Base-by-base conservation (phyloP, 2,797 vertebrate species). In the Craterocephalus amniculus region DNA sequence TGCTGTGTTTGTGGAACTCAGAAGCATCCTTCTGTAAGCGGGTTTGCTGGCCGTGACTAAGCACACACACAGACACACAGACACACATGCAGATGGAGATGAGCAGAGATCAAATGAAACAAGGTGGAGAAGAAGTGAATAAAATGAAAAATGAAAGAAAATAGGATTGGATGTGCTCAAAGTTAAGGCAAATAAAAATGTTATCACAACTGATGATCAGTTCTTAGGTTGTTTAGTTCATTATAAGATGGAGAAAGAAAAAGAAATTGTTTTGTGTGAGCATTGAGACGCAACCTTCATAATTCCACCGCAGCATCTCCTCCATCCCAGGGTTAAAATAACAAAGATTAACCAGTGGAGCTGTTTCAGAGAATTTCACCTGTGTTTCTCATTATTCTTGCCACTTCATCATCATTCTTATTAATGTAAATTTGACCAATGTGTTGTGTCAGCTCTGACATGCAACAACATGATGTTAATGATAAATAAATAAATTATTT, bases 1-100 rank as follows among this genome's bases (percentile, higher is more conserved):
- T 87, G 78, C 90, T 88, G 78, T 89, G 87, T 76, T 93, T 91
- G 81, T 81, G 80, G 24, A 81, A 84, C 76, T 95, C 93, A 92
- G 92, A 88, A 32, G 84, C 91, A 84, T 95, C 94, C 93, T 96
- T 95, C 83, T 95, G 93, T 89, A 96, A 89, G 74, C 83, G 93
- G 91, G 94, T 90, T 87, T 95, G 94, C 58, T 86, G 76, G 83
- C 90, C 68, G 90, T 93, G 90, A 92, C 96, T 97, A 67, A 48
- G 60, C 58, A 75, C 54, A 78, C 63, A 70, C 22, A 70, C 54
- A 78, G 58, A 70, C 24, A 70, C 60, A 72, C 51, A 73, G 43
- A 56, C 52, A 77, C 38, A 67, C 35, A 83, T 29, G 70, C n/a
- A 76, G 12, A 89, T 81, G 83, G 24, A 76, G 9, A 81, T 66